Percentiles rank a stretch among this genome's conserved stretches.
phyloP scores from a whole-genome alignment of 2,888 invertebrate species.

The Drosophila pullipes region DNA sequence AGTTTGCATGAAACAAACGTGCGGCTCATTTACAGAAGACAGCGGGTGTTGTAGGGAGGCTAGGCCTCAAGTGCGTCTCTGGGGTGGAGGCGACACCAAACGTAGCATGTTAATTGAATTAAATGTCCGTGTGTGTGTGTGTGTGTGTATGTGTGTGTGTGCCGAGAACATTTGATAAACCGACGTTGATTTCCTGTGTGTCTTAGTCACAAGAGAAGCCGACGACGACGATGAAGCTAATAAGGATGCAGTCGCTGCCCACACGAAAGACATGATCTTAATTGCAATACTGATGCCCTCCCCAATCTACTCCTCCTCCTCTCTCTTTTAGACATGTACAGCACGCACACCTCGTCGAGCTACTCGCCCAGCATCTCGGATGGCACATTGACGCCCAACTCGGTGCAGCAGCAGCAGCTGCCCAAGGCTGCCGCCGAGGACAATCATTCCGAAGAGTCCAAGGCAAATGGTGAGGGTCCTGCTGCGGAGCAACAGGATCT shows the following conservation, averaged over 20 bases:
- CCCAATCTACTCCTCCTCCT: background rate
- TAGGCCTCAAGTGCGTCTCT: slow-evolving; percentile 18
- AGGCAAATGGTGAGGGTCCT: slow-evolving; percentile 52
- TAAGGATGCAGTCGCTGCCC: slow-evolving; percentile 77
- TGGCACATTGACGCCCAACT: slow-evolving; percentile 85
- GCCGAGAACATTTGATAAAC: slow-evolving; percentile 59
- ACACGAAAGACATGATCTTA: slow-evolving; percentile 55
- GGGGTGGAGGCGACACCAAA: slow-evolving; percentile 76
- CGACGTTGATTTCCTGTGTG: slow-evolving; percentile 74
- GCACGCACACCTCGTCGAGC: slow-evolving; percentile 85
- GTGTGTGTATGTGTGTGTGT: background rate
- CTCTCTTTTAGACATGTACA: slow-evolving; percentile 84
- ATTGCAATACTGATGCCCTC: slow-evolving; percentile 35
- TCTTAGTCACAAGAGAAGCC: slow-evolving; percentile 55
- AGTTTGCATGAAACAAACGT: slow-evolving; percentile 79
- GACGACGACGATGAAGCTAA: slow-evolving; percentile 48
- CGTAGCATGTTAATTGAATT: slow-evolving; percentile 73
- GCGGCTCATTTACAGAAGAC: slow-evolving; percentile 59
- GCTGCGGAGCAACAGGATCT: slow-evolving; percentile 27
- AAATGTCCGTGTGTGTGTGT: slow-evolving; percentile 33
- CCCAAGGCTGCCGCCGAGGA: slow-evolving; percentile 44
- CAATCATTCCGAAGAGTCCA: slow-evolving; percentile 45
- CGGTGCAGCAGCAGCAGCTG: slow-evolving; percentile 71
- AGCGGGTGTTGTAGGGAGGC: background rate
- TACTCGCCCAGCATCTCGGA: slow-evolving; percentile 86